A percentile compares a stretch with the other conserved stretches of the same genome.
Conservation (phyloP, 2,888 invertebrate species). For the Chesias legatella region DNA sequence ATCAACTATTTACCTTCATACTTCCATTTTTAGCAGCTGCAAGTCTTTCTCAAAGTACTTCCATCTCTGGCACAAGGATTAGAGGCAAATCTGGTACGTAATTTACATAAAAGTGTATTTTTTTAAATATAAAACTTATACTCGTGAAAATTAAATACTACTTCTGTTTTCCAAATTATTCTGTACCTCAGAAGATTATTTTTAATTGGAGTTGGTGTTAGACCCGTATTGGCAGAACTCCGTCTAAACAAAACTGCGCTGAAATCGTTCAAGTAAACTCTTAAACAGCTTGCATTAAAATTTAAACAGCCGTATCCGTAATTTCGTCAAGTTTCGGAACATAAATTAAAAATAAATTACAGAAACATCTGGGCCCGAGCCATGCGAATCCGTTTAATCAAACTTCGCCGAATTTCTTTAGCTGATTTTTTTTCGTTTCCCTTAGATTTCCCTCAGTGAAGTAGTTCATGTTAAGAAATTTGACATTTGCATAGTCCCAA, state of each 20-base stretch:
- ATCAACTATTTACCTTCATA: no score
- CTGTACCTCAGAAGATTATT: no score
- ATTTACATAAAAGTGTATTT: no score
- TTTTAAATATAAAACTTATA: no score
- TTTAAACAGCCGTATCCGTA: slow-evolving; percentile 36
- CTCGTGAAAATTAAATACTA: no score
- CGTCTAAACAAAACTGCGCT: slow-evolving; percentile 1
- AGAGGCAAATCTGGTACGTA: no score
- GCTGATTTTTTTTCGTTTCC: slow-evolving; percentile 47
- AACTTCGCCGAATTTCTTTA: slow-evolving; percentile 40
- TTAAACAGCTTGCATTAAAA: slow-evolving; percentile 15
- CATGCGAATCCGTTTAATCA: slow-evolving; percentile 73
- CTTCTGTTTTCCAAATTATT: no score
- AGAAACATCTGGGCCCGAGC: slow-evolving; percentile 60
- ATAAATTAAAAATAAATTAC: slow-evolving; percentile 77
- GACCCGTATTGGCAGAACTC: not conserved
- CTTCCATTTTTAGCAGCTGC: no score
- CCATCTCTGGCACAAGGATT: no score
- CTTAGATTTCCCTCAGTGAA: slow-evolving; percentile 19
- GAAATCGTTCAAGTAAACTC: slow-evolving; percentile 10
- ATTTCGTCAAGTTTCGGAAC: slow-evolving; percentile 60
- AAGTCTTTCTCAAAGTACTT: no score
- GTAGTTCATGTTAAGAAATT: slow-evolving; percentile 14
- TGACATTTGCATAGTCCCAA: slow-evolving; percentile 9
- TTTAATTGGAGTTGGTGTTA: no score